A percentile compares a stretch with the other conserved stretches of the same genome.
Conservation (phyloP, 1,140 invertebrate genomes). For the Monomorium pharaonis region DNA sequence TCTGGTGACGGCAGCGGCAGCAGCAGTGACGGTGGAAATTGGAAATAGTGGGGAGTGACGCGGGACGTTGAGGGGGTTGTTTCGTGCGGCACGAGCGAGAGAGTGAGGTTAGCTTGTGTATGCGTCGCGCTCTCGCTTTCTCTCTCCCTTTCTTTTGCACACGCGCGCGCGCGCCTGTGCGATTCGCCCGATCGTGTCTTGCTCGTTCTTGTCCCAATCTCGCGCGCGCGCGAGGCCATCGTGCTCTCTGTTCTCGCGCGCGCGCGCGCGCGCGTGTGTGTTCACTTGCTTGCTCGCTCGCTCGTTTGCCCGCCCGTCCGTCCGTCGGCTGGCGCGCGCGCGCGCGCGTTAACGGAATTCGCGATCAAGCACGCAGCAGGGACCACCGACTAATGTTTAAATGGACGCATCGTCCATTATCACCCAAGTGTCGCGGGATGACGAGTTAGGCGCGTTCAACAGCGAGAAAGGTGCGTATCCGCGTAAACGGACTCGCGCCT, state of each 20-base stretch:
- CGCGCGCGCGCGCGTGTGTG: background rate
- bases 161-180: slow-evolving; percentile 57
- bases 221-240: background rate
- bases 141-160: slow-evolving; percentile 55
- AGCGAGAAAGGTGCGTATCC: slow-evolving; percentile 94
- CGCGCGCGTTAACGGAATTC: slow-evolving; percentile 80
- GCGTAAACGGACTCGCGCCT: background rate
- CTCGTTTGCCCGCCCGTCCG: slow-evolving; percentile 41
- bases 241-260: background rate
- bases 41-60: background rate
- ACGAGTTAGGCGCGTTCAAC: slow-evolving; percentile 94
- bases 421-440: slow-evolving; percentile 98
- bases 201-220: background rate
- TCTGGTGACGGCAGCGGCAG: slow-evolving; percentile 10
- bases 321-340: slow-evolving; percentile 70
- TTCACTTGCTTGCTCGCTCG: background rate
- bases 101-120: slow-evolving; percentile 67
- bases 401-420: slow-evolving; percentile 99
- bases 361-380: slow-evolving; percentile 79
- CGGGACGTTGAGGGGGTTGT: slow-evolving; percentile 27
- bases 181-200: background rate
- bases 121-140: slow-evolving; percentile 46
- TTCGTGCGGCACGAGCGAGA: slow-evolving; percentile 57
- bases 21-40: background rate
- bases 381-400: slow-evolving; percentile 90